Evolutionary conservation across 2,888 invertebrate genomes (phyloP), one percentile per base, ranked within the genome.

Genomic region (Lasioglossum malachurum): DNA sequence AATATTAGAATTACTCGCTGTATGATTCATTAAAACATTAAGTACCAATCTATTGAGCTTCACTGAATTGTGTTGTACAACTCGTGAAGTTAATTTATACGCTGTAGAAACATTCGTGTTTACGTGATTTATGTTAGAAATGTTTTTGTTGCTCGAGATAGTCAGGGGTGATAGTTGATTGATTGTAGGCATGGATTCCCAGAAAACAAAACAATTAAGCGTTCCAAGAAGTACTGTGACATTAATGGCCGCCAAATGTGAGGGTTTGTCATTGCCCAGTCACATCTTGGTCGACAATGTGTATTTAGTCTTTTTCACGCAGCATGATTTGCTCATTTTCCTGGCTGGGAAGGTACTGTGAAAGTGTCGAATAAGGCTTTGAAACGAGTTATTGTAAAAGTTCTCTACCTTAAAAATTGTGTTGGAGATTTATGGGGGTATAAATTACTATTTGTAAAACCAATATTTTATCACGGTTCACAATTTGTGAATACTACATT

Each of bases 321-420:
- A 64, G 64, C 64, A 64, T 64, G 64, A 64, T 64, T 64, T 57
- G 57, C 57, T 57, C 23, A 8, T 57, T n/a, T 57, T 57, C 57
- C n/a, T n/a, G 3, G 2, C 57, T 57, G n/a, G 0, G n/a, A n/a
- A 57, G n/a, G n/a, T n/a, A n/a, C n/a, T 4, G 10, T 10, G n/a
- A 57, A 10, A 57, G 4, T 57, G n/a, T n/a, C 57, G n/a, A 57
- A 57, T 57, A 57, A 10, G 57, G 57, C n/a, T n/a, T 10, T 64
- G 64, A 31, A 64, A 64, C 64, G 31, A n/a, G n/a, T n/a, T n/a
- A n/a, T n/a, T n/a, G n/a, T n/a, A n/a, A n/a, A n/a, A n/a, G n/a
- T n/a, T n/a, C n/a, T n/a, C n/a, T n/a, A n/a, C n/a, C n/a, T n/a
- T n/a, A n/a, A n/a, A n/a, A n/a, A n/a, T n/a, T n/a, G n/a, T n/a